phyloP scores from a whole-genome alignment of 2,113 vertebrate species.

The Mustelus asterias region DNA sequence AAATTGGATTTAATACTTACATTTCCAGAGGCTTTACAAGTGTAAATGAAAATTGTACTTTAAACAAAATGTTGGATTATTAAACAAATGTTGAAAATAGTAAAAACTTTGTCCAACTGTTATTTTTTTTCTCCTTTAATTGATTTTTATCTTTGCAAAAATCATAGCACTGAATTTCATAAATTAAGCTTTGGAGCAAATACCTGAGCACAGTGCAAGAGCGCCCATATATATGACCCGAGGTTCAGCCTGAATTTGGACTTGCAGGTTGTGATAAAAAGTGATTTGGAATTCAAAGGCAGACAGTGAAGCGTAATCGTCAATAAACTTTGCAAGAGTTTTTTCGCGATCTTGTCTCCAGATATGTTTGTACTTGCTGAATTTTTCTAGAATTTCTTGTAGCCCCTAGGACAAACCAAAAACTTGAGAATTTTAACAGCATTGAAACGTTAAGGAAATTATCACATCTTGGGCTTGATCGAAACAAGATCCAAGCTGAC shows the following conservation, averaged over 20 bases:
- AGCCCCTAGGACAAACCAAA: not conserved
- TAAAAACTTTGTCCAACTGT: not conserved
- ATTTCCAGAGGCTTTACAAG: not conserved
- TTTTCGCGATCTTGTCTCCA: not conserved
- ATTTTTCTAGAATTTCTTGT: slow-evolving; percentile 1
- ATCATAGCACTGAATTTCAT: not conserved
- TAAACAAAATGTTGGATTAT: not conserved
- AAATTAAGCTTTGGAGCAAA: not conserved
- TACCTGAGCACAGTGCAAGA: slow-evolving; percentile 13
- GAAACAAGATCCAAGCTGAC: no score
- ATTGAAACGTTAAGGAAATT: not conserved
- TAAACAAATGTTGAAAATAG: not conserved
- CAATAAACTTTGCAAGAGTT: slow-evolving; percentile 2
- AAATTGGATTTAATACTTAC: not conserved
- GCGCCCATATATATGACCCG: not conserved
- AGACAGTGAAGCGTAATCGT: not conserved
- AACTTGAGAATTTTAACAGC: not conserved
- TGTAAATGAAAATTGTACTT: not conserved
- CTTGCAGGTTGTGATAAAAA: slow-evolving; percentile 12
- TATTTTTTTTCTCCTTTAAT: not conserved
- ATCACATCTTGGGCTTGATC: not conserved
- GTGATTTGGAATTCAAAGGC: slow-evolving; percentile 27
- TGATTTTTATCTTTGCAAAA: not conserved
- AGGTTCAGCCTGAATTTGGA: slow-evolving; percentile 32
- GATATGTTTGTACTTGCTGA: not conserved